Base-by-base conservation (phyloP, 2,113 vertebrate species). In the Ictidomys tridecemlineatus region DNA sequence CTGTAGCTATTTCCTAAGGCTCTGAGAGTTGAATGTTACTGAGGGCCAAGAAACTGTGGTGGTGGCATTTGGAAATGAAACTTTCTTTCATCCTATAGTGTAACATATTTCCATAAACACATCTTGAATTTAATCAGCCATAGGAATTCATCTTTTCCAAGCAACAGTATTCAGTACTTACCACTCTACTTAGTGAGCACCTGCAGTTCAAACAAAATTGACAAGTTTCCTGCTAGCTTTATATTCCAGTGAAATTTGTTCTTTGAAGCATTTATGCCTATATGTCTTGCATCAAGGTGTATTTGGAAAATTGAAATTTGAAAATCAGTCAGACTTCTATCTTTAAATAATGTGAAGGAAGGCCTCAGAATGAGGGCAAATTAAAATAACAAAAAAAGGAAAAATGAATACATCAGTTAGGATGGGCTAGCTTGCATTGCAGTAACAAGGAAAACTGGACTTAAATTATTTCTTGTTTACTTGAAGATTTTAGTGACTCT, bases 311-410 rank as follows among this genome's bases (percentile, higher is more conserved):
- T 67, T 69, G 76, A 85, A 85, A 86, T 65, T 22, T 79, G 65
- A 91, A 95, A 22, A 45, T 28, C 37, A 17, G 70, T 63, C 30
- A 79, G 30, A 22, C 16, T 51, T 51, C 48, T 51, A 70, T 87
- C 20, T 39, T 85, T 56, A 26, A 91, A 83, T 65, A 80, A 9
- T 4, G 63, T 13, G n/a, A 74, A 86, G 17, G n/a, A 67, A 39
- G 28, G 26, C 12, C 65, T 88, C 34, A 37, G 4, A 39, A 77
- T 56, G 32, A 95, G 24, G 14, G 37, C 3, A 94, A 78, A 67
- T 48, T 63, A 84, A 91, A 93, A 95, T 58, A 28, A 73, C 42
- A 48, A 95, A 95, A 93, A 11, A 63, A 74, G 13, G 12, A 5
- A 67, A 74, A 91, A 30, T 69, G 17, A 96, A 37, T 58, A 0